These are phyloP conservation scores for Rana temporaria DNA, from an alignment of 2,113 vertebrate genomes.

Conservation along the genomic window DNA sequence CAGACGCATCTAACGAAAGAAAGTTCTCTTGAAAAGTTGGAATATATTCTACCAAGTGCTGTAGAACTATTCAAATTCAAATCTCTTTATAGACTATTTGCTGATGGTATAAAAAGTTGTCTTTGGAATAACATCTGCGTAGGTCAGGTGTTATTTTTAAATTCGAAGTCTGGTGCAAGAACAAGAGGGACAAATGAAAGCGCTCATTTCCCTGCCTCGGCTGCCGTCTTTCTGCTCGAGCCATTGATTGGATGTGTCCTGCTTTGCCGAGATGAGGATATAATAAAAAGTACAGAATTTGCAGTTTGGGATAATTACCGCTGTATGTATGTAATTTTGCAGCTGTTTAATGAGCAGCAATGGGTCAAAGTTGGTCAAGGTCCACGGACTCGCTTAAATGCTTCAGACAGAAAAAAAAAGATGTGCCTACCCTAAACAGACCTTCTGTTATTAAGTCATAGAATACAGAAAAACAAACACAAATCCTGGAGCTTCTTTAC, in stretches of 20 bases:
- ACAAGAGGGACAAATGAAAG: slow-evolving; percentile 52
- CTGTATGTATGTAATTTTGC: slow-evolving; percentile 38
- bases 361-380: slow-evolving; percentile 35
- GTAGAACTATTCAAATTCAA: slow-evolving; percentile 49
- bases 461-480: neutral
- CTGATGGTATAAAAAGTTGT: slow-evolving; percentile 35
- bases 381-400: slow-evolving; percentile 7
- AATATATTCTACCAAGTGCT: slow-evolving; percentile 13
- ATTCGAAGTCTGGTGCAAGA: slow-evolving; percentile 32
- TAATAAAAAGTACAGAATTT: slow-evolving; percentile 49
- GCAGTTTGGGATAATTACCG: slow-evolving; percentile 49
- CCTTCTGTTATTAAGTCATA: neutral
- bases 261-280: slow-evolving; percentile 29
- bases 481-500: neutral
- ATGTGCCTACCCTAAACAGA: neutral
- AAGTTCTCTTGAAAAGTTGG: slow-evolving; percentile 21
- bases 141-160: slow-evolving; percentile 57
- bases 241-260: slow-evolving; percentile 45
- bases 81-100: slow-evolving; percentile 42
- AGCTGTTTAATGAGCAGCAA: slow-evolving; percentile 37
- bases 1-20: neutral
- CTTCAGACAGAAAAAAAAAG: neutral
- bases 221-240: slow-evolving; percentile 1
- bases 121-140: slow-evolving; percentile 49
- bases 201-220: slow-evolving; percentile 25